Evolutionary conservation across 2,113 vertebrate species (phyloP).

Genomic region (Fregata magnificens): DNA sequence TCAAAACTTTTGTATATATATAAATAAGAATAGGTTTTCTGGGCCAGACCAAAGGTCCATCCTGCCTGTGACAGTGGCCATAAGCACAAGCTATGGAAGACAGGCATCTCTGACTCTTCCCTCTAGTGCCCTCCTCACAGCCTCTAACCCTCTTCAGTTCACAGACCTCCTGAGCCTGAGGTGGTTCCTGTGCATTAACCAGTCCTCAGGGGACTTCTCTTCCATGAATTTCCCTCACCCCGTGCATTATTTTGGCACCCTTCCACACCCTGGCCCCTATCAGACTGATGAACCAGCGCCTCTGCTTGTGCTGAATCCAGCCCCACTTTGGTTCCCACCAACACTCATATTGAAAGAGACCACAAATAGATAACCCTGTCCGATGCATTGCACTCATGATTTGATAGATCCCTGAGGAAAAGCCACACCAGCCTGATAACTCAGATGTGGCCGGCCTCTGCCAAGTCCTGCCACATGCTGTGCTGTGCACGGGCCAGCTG

Average conservation of each 20-base stretch:
- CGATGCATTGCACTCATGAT: not conserved
- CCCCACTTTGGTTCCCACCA: accelerated
- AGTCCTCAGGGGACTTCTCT: not conserved
- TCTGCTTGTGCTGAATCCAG: not conserved
- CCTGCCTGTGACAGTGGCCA: not conserved
- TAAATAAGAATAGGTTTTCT: not conserved
- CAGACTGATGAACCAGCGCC: not conserved
- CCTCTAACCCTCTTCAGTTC: not conserved
- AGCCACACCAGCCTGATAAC: not conserved
- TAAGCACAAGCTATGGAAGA: not conserved
- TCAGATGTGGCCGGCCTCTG: not conserved
- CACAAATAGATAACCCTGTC: not conserved
- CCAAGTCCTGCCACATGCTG: not conserved
- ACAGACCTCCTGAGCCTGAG: not conserved
- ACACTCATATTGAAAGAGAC: not conserved
- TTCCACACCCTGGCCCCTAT: not conserved
- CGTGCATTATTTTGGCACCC: not conserved
- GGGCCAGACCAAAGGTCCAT: not conserved
- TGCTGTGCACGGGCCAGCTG: accelerated
- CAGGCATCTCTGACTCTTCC: not conserved
- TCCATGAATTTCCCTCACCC: not conserved
- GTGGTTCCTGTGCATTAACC: not conserved
- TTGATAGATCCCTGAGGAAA: not conserved
- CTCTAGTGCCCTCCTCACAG: accelerated
- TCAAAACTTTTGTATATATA: not conserved